Conservation (phyloP, 2,888 invertebrate genomes). For the Monoplex corrugatus region DNA sequence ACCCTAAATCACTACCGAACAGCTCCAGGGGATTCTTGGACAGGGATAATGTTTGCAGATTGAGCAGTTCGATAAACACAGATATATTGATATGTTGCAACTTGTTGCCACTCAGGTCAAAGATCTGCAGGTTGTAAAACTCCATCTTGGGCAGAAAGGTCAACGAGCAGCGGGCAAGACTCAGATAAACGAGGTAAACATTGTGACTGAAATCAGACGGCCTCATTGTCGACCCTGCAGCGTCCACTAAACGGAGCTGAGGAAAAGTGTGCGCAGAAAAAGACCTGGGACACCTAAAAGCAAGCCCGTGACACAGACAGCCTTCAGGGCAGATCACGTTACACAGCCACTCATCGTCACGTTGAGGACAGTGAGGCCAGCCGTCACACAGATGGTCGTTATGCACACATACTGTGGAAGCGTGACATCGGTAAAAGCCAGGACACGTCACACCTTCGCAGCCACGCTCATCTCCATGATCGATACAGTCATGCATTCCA, state of each 20-base stretch:
- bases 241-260: not conserved
- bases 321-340: not conserved
- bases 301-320: not conserved
- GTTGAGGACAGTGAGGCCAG: constrained; percentile 1
- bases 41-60: not conserved
- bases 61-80: not conserved
- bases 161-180: constrained; percentile 24
- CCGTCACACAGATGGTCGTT: constrained; percentile 17
- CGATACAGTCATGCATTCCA: not conserved
- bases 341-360: constrained; percentile 4
- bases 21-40: not conserved
- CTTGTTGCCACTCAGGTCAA: constrained; percentile 45
- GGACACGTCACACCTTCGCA: not conserved
- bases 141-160: not conserved
- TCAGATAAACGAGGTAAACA: constrained; percentile 17
- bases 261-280: not conserved
- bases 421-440: not conserved
- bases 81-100: constrained; percentile 28
- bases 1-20: not conserved
- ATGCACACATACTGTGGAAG: not conserved
- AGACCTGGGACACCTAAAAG: not conserved
- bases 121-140: constrained; percentile 37
- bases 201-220: not conserved
- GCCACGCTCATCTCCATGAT: not conserved
- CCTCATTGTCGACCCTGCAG: not conserved